Conservation (phyloP, 2,113 vertebrate species). For the Ornithorhynchus anatinus region DNA sequence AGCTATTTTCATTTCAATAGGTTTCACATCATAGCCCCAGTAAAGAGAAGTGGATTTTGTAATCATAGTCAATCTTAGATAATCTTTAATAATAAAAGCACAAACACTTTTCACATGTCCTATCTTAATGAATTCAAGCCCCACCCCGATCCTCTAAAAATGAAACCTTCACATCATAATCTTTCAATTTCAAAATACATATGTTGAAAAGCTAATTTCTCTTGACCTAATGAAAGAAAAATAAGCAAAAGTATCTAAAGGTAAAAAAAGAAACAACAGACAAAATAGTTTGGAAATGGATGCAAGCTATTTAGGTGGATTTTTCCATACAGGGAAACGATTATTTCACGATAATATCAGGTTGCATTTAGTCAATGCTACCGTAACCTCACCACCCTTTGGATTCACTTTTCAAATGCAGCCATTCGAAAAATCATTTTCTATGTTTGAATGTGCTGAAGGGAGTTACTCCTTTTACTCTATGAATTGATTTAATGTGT, state of each 20-base stretch:
- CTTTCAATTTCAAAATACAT: background rate
- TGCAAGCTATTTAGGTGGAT: background rate
- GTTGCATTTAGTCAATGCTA: background rate
- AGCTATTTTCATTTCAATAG: no score
- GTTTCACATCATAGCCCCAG: no score
- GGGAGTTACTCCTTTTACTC: conserved; percentile 5
- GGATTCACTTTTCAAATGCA: conserved; percentile 6
- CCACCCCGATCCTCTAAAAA: no score
- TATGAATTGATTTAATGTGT: conserved; percentile 19
- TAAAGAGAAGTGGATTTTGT: no score
- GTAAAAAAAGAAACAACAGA: background rate
- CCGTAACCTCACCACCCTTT: conserved; percentile 9
- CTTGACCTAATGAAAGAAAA: background rate
- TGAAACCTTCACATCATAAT: no score
- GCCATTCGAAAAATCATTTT: conserved; percentile 8
- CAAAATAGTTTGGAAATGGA: background rate
- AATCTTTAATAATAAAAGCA: no score
- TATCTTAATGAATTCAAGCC: no score
- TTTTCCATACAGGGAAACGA: background rate
- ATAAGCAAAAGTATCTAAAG: background rate
- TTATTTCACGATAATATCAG: conserved; percentile 5
- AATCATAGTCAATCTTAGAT: no score
- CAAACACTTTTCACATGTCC: no score
- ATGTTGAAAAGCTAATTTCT: background rate
- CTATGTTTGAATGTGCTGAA: background rate